phyloP scores from a whole-genome alignment of 2,113 vertebrate genomes.

The Geothlypis trichas region DNA sequence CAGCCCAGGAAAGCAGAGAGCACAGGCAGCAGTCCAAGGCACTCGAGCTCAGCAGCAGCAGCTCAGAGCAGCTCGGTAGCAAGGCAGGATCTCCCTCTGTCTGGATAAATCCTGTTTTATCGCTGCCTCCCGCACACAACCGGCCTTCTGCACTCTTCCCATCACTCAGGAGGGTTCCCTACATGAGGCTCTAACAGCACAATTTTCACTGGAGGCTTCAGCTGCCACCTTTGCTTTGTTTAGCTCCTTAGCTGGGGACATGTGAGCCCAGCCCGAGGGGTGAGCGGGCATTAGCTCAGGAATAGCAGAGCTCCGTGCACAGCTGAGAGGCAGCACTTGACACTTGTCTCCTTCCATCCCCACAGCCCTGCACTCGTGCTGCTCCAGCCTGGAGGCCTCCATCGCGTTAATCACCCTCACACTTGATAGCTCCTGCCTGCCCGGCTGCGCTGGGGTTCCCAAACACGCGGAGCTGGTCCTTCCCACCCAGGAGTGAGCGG shows the following conservation, averaged over 20 bases:
- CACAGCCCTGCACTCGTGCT: background rate
- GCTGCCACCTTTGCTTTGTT: slow-evolving; percentile 29
- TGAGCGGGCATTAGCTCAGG: background rate
- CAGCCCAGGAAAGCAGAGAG: background rate
- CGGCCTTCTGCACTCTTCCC: background rate
- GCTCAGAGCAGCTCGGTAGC: background rate
- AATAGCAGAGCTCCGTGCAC: background rate
- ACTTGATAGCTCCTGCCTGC: slow-evolving; percentile 36
- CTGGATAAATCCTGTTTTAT: background rate
- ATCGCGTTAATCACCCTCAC: slow-evolving; percentile 27
- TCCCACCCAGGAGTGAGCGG: background rate
- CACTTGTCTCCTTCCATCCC: background rate
- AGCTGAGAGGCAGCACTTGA: slow-evolving; percentile 41
- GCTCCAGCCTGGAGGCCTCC: background rate
- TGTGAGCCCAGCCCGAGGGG: background rate
- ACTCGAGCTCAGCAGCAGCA: background rate
- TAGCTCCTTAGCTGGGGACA: background rate
- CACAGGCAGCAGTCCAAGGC: background rate
- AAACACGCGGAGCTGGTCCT: background rate
- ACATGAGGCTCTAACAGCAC: background rate
- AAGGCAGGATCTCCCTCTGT: background rate
- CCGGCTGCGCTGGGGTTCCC: background rate
- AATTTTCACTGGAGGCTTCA: background rate
- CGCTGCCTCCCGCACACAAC: background rate
- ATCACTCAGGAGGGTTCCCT: background rate